phyloP scores from a whole-genome alignment of 2,113 vertebrate species.

The Gasterosteus aculeatus region DNA sequence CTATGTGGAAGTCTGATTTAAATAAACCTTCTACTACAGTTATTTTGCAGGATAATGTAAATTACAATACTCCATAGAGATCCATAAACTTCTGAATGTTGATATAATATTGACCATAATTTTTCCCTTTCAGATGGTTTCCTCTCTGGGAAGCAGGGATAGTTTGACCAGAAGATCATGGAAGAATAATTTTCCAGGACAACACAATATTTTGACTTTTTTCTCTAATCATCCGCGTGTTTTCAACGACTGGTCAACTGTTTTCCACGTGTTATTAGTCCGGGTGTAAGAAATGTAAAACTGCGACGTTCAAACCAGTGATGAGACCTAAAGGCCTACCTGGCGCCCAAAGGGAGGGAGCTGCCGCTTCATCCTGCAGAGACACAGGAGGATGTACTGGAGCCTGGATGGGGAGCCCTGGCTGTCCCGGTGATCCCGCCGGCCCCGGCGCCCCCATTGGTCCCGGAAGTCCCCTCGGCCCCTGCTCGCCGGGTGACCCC shows the following conservation, averaged over 20 bases:
- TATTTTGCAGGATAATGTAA: background rate
- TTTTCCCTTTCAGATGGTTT: background rate
- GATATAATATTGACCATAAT: background rate
- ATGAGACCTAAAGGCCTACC: slow-evolving; percentile 46
- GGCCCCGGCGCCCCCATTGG: slow-evolving; percentile 86
- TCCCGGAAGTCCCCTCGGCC: slow-evolving; percentile 86
- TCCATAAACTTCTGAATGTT: background rate
- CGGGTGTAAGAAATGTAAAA: background rate
- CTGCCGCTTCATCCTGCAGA: slow-evolving; percentile 77
- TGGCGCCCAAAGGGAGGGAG: slow-evolving; percentile 64
- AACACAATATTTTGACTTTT: background rate
- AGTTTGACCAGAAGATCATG: background rate
- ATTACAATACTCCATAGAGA: too few relatives aligned
- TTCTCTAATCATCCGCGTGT: background rate
- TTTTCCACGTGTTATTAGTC: background rate
- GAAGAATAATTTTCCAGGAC: too few relatives aligned
- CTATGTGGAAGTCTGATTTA: background rate
- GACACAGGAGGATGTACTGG: slow-evolving; percentile 77
- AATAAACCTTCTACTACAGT: background rate
- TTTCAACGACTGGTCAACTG: background rate
- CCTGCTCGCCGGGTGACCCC: slow-evolving; percentile 87
- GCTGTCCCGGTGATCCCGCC: slow-evolving; percentile 84
- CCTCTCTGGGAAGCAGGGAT: background rate
- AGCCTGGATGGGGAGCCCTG: slow-evolving; percentile 79
- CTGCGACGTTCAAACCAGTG: background rate